phyloP scores from a whole-genome alignment of 2,888 invertebrate genomes.

The Patella depressa region DNA sequence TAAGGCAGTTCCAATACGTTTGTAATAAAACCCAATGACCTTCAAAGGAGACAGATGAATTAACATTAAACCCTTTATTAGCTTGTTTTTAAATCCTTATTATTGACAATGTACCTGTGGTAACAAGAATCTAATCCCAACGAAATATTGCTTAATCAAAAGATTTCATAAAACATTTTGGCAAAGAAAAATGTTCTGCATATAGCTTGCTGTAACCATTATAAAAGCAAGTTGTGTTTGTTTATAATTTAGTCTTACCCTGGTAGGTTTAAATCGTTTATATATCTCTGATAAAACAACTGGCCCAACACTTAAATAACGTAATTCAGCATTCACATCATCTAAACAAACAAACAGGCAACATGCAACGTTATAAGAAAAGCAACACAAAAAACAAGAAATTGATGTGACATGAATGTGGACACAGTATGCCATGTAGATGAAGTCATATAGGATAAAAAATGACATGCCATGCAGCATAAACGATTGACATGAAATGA shows the following conservation, averaged over 20 bases:
- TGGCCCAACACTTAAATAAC: conserved; percentile 48
- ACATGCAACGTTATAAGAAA: background rate
- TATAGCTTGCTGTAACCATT: background rate
- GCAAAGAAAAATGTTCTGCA: too few relatives aligned
- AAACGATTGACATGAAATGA: too few relatives aligned
- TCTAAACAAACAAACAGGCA: conserved; percentile 44
- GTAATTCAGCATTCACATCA: conserved; percentile 64
- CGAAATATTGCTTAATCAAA: too few relatives aligned
- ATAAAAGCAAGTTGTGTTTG: background rate
- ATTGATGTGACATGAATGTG: background rate
- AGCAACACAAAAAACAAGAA: background rate
- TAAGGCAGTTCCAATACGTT: too few relatives aligned
- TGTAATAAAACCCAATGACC: too few relatives aligned
- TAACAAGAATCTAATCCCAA: too few relatives aligned
- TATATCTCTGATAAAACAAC: conserved; percentile 61
- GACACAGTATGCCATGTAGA: background rate
- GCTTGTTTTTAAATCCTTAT: too few relatives aligned
- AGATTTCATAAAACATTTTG: too few relatives aligned
- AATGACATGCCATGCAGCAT: background rate
- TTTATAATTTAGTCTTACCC: conserved; percentile 47
- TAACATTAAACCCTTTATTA: too few relatives aligned
- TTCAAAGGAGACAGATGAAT: too few relatives aligned
- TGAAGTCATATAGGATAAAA: background rate
- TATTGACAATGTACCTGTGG: too few relatives aligned
- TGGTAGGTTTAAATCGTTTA: conserved; percentile 66